Conservation (phyloP, 2,888 invertebrate species). For the Torymus tubicola region DNA sequence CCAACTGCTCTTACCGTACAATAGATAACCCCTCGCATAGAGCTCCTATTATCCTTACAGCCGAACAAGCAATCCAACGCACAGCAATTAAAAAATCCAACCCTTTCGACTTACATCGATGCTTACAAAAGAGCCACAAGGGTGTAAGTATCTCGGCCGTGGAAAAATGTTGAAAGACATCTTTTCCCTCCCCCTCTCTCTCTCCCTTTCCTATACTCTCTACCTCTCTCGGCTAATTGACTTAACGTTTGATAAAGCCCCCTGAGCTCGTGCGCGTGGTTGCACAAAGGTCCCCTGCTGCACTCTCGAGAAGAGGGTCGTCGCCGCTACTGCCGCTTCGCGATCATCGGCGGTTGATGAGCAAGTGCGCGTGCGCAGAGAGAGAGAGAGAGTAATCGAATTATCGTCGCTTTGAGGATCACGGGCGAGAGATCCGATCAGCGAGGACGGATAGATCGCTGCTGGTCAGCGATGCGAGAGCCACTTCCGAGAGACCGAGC, state of each 20-base stretch:
- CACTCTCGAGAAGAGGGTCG: slow-evolving; percentile 25
- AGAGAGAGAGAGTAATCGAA: slow-evolving; percentile 70
- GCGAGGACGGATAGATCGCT: slow-evolving; percentile 67
- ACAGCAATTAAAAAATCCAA: no score
- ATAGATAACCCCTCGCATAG: no score
- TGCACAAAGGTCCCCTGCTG: slow-evolving; percentile 6
- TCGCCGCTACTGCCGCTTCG: not conserved
- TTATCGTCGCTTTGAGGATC: slow-evolving; percentile 76
- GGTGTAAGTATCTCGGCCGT: no score
- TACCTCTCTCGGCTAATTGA: slow-evolving; percentile 46
- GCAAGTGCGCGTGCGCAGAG: slow-evolving; percentile 61
- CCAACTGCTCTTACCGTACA: no score
- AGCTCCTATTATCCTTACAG: no score
- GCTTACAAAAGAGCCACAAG: no score
- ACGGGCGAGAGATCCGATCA: slow-evolving; percentile 74
- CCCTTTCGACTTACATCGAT: no score
- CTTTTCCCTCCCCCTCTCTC: no score
- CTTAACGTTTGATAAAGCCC: slow-evolving; percentile 51
- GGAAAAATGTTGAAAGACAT: no score
- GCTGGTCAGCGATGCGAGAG: slow-evolving; percentile 71
- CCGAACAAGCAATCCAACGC: no score
- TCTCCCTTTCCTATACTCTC: no score
- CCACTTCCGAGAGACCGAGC: slow-evolving; percentile 68
- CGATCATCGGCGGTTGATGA: slow-evolving; percentile 68
- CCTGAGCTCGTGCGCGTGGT: no score